Base-by-base conservation (phyloP, 2,888 invertebrate species). In the Siphlonurus alternatus region DNA sequence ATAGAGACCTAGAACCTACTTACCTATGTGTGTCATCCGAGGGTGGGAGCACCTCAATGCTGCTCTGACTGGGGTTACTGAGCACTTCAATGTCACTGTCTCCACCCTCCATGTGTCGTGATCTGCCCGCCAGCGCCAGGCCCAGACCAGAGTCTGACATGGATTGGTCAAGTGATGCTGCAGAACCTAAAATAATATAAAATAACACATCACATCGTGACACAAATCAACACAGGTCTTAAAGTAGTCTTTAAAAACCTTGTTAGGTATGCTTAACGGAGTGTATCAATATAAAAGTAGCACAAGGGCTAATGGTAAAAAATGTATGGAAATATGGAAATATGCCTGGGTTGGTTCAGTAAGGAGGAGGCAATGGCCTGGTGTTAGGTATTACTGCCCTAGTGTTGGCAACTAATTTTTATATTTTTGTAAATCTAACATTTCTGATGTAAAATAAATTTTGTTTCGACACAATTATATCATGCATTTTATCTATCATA, bases 71-170 rank as follows among this genome's bases (percentile, higher is more conserved):
- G 18, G 85, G 85, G 75, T 86, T 85, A 66, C 84, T 85, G 23
- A 87, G 77, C 59, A 87, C 79, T 69, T 86, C 85, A 66, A 87
- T 82, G 70, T 87, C 86, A 73, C 86, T 86, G 69, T 84, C 84
- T 66, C 76, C 77, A 10, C 56, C 56, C 56, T 56, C 56, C 7
- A 5, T 7, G n/a, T 56, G 56, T 22, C 56, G 7, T 10, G 56
- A 56, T 72, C 72, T 65, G 73, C 73, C 53, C 64, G 23, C 62
- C 74, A 73, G 15, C 64, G 23, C 62, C 74, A 72, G 53, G 51
- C 56, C 56, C 5, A 56, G 56, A 20, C 56, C 56, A 73, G 74
- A 75, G 63, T 75, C 75, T 62, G 74, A 68, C 56, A 56, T 56
- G 1, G 75, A 75, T 62, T 74, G 74, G 66, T 76, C 76, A 54